These are phyloP conservation scores for Aleiodes leptofemur DNA, from an alignment of 2,888 invertebrate species.

Conservation along the genomic window DNA sequence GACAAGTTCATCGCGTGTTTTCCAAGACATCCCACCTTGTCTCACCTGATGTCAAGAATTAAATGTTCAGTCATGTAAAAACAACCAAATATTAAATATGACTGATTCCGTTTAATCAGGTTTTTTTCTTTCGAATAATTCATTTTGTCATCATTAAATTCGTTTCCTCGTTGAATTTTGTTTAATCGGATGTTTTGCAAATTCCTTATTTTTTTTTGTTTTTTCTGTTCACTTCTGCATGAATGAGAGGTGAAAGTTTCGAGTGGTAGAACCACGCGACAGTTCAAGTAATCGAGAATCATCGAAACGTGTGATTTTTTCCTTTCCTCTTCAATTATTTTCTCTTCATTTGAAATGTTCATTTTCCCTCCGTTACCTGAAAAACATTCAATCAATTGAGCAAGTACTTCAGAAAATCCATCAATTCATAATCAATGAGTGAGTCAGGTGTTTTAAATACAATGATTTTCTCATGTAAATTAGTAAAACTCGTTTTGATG, in stretches of 20 bases:
- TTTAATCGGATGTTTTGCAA: neutral
- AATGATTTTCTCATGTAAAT: neutral
- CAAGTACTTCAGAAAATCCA: neutral
- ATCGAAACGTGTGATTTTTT: constrained; percentile 1
- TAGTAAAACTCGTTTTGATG: too few relatives aligned
- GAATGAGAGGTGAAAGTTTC: constrained; percentile 9
- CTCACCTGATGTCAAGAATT: too few relatives aligned
- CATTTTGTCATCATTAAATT: neutral
- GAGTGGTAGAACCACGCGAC: constrained; percentile 2
- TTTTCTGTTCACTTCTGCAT: neutral
- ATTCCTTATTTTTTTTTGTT: neutral
- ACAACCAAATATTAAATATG: neutral
- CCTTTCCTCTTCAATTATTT: neutral
- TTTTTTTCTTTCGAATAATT: constrained; percentile 5
- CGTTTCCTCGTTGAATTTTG: neutral
- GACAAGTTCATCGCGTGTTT: too few relatives aligned
- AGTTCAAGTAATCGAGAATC: constrained; percentile 4
- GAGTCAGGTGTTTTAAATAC: neutral
- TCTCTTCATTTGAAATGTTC: neutral
- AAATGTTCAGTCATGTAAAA: neutral
- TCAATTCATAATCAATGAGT: constrained; percentile 14
- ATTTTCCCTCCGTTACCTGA: neutral
- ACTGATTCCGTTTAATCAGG: constrained; percentile 10
- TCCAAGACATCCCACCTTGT: too few relatives aligned
- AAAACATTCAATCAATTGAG: neutral